Evolutionary conservation across 2,888 invertebrate genomes (phyloP), one percentile per base, ranked within the genome.

Genomic region (Deilephila porcellus): DNA sequence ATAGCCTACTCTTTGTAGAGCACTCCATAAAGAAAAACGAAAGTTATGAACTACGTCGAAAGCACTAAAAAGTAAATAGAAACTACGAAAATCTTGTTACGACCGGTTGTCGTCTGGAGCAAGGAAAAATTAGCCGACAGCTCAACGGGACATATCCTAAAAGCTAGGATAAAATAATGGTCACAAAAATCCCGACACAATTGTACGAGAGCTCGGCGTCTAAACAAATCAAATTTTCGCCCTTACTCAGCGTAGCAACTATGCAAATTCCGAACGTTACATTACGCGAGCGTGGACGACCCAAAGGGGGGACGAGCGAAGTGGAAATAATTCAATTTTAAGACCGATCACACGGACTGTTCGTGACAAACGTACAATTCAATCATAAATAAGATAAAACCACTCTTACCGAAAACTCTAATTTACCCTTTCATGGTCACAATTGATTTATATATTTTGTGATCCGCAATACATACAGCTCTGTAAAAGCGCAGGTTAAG

Each of bases 251-350:
- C 79, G 78, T 77, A 77, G 80, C 76, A 81, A 81, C 81, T 82
- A 89, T 87, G 86, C 85, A 87, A 88, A 89, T 89, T 83, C 79
- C 76, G 80, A 73, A 79, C 82, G 79, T 77, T 76, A 77, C 76
- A 76, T 78, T 79, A 73, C 74, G 75, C 75, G 74, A 77, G 72
- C 76, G 52, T 71, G 79, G 76, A 77, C 80, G 80, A 82, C 75
- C 77, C 64, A 77, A 81, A 81, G 79, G 80, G 77, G 76, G 79
- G 25, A n/a, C 53, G 82, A 84, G 80, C 75, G 79, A 80, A 81
- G 78, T 81, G 86, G 83, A 83, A 87, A 88, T 90, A 89, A 91
- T 91, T 91, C 86, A 89, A 91, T 90, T 92, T 89, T 85, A 83
- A 85, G 82, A 75, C 78, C 84, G 85, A 89, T 88, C 87, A 88